Evolutionary conservation across 2,113 vertebrate species (phyloP), one percentile per base, ranked within the genome.

Genomic region (Furnarius figulus): DNA sequence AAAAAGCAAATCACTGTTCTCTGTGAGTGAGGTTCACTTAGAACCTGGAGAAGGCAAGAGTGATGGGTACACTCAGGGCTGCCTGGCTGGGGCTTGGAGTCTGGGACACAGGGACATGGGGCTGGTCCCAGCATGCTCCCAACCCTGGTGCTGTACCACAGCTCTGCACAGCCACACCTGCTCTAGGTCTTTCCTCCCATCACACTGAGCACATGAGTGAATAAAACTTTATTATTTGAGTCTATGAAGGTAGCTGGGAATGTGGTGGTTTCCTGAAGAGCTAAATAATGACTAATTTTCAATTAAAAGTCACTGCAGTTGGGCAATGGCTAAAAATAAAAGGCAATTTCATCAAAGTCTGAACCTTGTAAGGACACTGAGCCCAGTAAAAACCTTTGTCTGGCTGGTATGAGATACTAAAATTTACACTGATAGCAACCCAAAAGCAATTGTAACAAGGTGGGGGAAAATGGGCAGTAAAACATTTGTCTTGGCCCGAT

Each of bases 1-100:
- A 72, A 71, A 90, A 82, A 56, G 39, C 89, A 87, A 96, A 79
- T 87, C 46, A 35, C 21, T 75, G 15, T 42, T 94, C 62, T 76
- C 20, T 72, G 5, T 4, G 27, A 30, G 16, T 35, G 58, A 80
- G 42, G 33, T 66, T 61, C 37, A 52, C 27, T 87, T 47, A 31
- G 18, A 79, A 76, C 21, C 14, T 0, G 6, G 50, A 50, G 9
- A 49, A 79, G 30, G 27, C 39, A 58, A 52, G 31, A 82, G 15
- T 1, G 0, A 8, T 0, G 1, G 35, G 19, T 30, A 22, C 10
- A 47, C 1, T 23, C 84, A 30, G 61, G 31, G 55, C n/a, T 87
- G 65, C 61, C 53, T 20, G 27, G 12, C 1, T 61, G 67, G 35
- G 24, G 14, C 28, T 55, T 14, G 44, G 28, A 53, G 61, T 16